A percentile compares a stretch with the other conserved stretches of the same genome.
Evolutionary conservation across 2,113 vertebrate species (phyloP).

Genomic region (Halichoerus grypus): DNA sequence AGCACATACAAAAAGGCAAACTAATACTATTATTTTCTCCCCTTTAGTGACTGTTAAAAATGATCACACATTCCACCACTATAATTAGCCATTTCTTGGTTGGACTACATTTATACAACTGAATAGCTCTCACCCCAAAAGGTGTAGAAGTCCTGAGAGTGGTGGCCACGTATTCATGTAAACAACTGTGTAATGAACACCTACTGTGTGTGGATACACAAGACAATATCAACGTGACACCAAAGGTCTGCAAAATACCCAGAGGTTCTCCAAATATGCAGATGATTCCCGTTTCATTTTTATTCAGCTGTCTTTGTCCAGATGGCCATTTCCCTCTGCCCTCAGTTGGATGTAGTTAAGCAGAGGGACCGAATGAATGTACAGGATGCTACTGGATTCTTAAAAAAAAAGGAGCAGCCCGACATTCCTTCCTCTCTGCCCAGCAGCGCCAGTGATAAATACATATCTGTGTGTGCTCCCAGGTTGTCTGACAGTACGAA

Average conservation of each 20-base stretch:
- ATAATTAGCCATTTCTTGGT: background rate
- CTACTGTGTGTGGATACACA: background rate
- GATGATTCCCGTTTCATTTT: background rate
- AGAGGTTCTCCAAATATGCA: background rate
- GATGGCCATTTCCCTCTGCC: background rate
- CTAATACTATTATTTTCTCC: background rate
- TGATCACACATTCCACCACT: background rate
- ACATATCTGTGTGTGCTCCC: background rate
- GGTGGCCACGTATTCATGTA: background rate
- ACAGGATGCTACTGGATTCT: background rate
- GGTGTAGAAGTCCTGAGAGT: background rate
- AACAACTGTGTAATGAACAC: background rate
- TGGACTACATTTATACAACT: background rate
- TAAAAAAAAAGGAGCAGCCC: background rate
- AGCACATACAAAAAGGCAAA: background rate
- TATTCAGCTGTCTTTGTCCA: background rate
- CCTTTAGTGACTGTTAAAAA: conserved; percentile 33
- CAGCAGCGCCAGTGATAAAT: background rate
- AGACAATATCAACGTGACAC: background rate
- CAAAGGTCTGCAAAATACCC: background rate
- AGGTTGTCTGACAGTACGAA: background rate
- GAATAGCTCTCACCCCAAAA: background rate
- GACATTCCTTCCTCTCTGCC: background rate
- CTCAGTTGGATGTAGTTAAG: background rate
- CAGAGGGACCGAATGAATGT: background rate